Percentiles rank a stretch among this genome's conserved stretches.
phyloP scores from a whole-genome alignment of 2,888 invertebrate genomes.

The Platerodrilus igneus region DNA sequence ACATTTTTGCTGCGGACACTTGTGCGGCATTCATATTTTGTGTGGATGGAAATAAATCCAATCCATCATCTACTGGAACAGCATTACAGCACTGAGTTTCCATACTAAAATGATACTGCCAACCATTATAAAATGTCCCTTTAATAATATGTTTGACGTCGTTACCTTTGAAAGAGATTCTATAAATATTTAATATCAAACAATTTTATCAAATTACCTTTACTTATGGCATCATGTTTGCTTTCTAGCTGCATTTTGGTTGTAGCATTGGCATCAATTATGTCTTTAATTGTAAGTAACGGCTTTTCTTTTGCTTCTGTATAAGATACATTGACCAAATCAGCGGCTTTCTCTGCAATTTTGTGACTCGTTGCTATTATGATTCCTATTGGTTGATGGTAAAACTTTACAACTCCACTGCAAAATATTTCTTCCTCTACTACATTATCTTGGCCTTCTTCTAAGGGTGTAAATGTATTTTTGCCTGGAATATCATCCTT shows the following conservation, averaged over 20 bases:
- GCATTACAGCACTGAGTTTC: constrained; percentile 65
- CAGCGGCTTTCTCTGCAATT: constrained; percentile 57
- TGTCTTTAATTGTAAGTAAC: constrained; percentile 50
- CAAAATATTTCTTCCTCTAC: constrained; percentile 51
- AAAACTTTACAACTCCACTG: constrained; percentile 54
- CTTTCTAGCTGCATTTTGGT: constrained; percentile 45
- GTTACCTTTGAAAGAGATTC: constrained; percentile 31
- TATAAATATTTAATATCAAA: constrained; percentile 5
- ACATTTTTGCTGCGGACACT: constrained; percentile 50
- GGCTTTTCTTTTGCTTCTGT: constrained; percentile 47
- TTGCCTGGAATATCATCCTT: constrained; percentile 65
- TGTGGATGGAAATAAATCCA: constrained; percentile 59
- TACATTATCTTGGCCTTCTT: too few relatives aligned
- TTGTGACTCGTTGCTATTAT: constrained; percentile 61
- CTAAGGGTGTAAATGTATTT: constrained; percentile 54
- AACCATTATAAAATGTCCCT: constrained; percentile 54
- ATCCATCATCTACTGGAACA: constrained; percentile 62
- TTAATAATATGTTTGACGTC: constrained; percentile 52
- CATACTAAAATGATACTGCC: constrained; percentile 76
- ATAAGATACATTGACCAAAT: constrained; percentile 56
- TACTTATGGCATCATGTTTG: constrained; percentile 37
- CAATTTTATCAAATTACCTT: constrained; percentile 23
- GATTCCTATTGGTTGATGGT: constrained; percentile 71
- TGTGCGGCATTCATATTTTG: constrained; percentile 63
- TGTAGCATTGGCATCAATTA: constrained; percentile 48